Percentiles rank a stretch among this genome's conserved stretches.
Conservation (phyloP, 2,888 invertebrate species). For the Chloromyia formosa region DNA sequence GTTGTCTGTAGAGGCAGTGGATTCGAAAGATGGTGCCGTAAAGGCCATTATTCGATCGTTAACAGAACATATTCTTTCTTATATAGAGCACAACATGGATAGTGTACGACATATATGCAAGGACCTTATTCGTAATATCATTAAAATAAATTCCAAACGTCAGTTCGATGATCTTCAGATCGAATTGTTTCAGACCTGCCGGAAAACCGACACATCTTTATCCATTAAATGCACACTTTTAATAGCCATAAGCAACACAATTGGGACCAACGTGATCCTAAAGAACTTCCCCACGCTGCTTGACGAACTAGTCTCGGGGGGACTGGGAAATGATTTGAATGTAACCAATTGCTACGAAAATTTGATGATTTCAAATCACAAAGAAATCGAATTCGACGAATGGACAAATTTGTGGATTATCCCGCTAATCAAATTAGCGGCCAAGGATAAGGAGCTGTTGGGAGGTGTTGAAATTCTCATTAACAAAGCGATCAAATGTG, state of each 20-base stretch:
- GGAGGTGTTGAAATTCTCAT: conserved; percentile 56
- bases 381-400: conserved; percentile 57
- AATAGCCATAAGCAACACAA: conserved; percentile 55
- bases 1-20: conserved; percentile 51
- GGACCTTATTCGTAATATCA: conserved; percentile 65
- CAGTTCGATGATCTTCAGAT: conserved; percentile 53
- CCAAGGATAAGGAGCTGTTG: conserved; percentile 51
- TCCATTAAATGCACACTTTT: conserved; percentile 57
- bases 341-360: conserved; percentile 66
- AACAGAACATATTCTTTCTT: conserved; percentile 66
- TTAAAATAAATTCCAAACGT: conserved; percentile 59
- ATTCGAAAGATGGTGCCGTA: conserved; percentile 54
- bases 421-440: conserved; percentile 50
- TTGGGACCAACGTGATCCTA: conserved; percentile 55
- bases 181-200: conserved; percentile 56
- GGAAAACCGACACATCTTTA: conserved; percentile 53
- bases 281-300: conserved; percentile 54
- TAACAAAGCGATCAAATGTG: conserved; percentile 58
- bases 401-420: conserved; percentile 68
- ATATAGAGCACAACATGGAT: conserved; percentile 73
- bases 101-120: conserved; percentile 71
- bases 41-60: conserved; percentile 57
- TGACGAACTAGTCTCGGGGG: conserved; percentile 52
- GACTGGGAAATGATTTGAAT: conserved; percentile 63
- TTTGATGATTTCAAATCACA: conserved; percentile 65